Percentiles rank a stretch among this genome's conserved stretches.
phyloP scores from a whole-genome alignment of 2,113 vertebrate species.

The Anarrhichthys ocellatus region DNA sequence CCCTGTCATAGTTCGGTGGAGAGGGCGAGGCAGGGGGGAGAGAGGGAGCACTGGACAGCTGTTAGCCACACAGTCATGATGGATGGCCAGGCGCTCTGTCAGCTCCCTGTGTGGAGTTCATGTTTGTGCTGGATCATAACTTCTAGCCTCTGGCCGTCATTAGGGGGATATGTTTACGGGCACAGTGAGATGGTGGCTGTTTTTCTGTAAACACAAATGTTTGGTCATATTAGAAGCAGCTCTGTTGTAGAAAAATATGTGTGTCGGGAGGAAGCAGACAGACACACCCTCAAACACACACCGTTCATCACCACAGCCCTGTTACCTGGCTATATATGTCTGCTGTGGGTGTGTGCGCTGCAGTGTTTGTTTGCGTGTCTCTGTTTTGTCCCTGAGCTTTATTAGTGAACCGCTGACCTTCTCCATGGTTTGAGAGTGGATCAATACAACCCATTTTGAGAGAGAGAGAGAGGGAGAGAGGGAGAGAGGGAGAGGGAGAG shows the following conservation, averaged over 20 bases:
- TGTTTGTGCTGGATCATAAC: slow-evolving; percentile 53
- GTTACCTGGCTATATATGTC: slow-evolving; percentile 37
- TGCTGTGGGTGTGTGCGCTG: slow-evolving; percentile 3
- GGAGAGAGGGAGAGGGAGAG: background rate
- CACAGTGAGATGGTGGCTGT: slow-evolving; percentile 14
- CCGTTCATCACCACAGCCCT: slow-evolving; percentile 25
- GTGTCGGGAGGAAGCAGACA: background rate
- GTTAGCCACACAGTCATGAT: slow-evolving; percentile 67
- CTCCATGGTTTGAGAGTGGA: slow-evolving; percentile 64
- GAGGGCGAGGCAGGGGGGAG: slow-evolving; percentile 30
- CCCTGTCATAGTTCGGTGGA: slow-evolving; percentile 48
- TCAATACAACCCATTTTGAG: slow-evolving; percentile 76
- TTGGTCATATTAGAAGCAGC: slow-evolving; percentile 19
- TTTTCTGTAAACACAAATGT: slow-evolving; percentile 46
- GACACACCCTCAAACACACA: slow-evolving; percentile 6
- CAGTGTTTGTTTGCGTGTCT: slow-evolving; percentile 36
- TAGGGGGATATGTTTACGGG: slow-evolving; percentile 39
- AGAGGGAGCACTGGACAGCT: slow-evolving; percentile 59
- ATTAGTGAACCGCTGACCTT: slow-evolving; percentile 78
- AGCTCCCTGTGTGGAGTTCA: slow-evolving; percentile 47
- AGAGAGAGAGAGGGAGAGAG: background rate
- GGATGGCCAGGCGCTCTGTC: slow-evolving; percentile 45
- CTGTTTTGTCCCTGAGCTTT: slow-evolving; percentile 75
- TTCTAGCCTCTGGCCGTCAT: slow-evolving; percentile 51
- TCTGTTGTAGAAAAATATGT: slow-evolving; percentile 3